Base-by-base conservation (phyloP, 2,113 vertebrate species). In the Callaeas wilsoni region DNA sequence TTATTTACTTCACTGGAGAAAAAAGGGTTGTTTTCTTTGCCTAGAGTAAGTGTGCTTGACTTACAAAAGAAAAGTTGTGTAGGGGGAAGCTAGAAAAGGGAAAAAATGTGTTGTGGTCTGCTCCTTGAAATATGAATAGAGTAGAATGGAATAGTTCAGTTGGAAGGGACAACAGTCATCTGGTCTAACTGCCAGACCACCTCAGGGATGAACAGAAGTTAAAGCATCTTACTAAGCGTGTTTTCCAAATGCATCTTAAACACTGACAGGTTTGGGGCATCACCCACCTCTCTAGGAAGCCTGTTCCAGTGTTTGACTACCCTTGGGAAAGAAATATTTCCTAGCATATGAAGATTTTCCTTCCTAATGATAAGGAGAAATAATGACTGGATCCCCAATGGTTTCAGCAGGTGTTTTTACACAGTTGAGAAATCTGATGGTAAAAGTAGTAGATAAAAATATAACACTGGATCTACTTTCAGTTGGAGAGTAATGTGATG, bases 361-460 rank as follows among this genome's bases (percentile, higher is more conserved):
- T 89, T 75, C 37, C 19, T 57, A 47, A 52, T 65, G 14, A n/a
- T 63, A 55, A 1, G 80, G 26, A 18, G 39, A 67, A 68, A 65
- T 39, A 62, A 73, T 78, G 30, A 47, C 29, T 81, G 37, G n/a
- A 44, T 49, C 41, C 4, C 22, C 18, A 14, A 10, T 69, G n/a
- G 11, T 71, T 92, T 30, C 11, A 49, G 27, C 7, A 3, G 5
- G 2, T 46, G 4, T 57, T 80, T 82, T 63, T 70, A 50, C 10
- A 41, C 8, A 50, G 13, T 15, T 42, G 56, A 87, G 57, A 95
- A 95, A 92, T 92, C 49, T 91, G 33, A 60, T 84, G 47, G 16
- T 85, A 83, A 74, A 91, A 80, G 56, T 60, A 86, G n/a, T 37
- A 89, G 46, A 64, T 83, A 73, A 86, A 91, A 96, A 92, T 69